Base-by-base conservation (phyloP, 2,888 invertebrate species). In the Agrypnus murinus region DNA sequence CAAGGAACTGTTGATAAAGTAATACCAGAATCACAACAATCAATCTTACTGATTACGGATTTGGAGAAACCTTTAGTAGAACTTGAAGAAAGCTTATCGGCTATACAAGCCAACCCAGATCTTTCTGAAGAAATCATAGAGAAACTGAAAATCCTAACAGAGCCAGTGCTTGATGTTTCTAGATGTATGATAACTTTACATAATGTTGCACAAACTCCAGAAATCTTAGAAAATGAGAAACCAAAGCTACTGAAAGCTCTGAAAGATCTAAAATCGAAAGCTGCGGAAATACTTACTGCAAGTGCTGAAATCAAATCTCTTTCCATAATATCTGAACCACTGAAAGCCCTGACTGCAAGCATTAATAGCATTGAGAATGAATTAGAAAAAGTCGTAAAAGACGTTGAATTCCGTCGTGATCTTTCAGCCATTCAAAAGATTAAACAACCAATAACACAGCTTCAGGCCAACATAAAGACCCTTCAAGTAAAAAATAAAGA, bases 211-310 rank as follows among this genome's bases (percentile, higher is more conserved):
- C 58, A 63, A 59, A 50, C n/a, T 10, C 64, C 69, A 8, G 60
- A 71, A n/a, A 14, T 71, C 7, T 5, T 73, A 34, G 68, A 71
- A 65, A 8, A 12, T 6, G 58, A 59, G 46, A 60, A 48, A 36
- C 66, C 69, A 15, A 59, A 65, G 4, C 15, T 73, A 38, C 10
- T 73, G 9, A 68, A 71, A 69, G 15, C 63, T 32, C 7, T 74
- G 2, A 19, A 71, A 36, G 40, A 34, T 38, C 48, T 75, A 17
- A 48, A 65, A 64, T 19, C 14, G 14, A 60, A 9, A 10, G 6
- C 48, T 6, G 45, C 43, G 15, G 63, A 50, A 43, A 17, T 68
- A 38, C 14, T 32, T 9, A 43, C 34, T 8, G 38, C 32, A 55
- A 57, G 43, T 31, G 34, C 58, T 9, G 59, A 25, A 25, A 46